Percentiles rank a stretch among this genome's conserved stretches.
Evolutionary conservation across 2,888 invertebrate species (phyloP).

Genomic region (Rhodophaea formosa): DNA sequence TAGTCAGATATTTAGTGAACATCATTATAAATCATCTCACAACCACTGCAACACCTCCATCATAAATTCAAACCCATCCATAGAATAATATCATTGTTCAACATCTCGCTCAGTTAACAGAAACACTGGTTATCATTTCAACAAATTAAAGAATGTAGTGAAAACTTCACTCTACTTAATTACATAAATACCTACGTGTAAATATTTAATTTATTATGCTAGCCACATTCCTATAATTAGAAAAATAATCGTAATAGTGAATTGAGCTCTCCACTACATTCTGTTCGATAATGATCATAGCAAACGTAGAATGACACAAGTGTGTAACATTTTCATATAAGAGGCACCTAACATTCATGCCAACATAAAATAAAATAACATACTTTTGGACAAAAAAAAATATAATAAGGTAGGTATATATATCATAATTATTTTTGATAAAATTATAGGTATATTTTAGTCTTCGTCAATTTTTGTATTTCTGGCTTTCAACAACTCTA

Average conservation of each 20-base stretch:
- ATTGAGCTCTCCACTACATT: slow-evolving; percentile 48
- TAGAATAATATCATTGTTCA: slow-evolving; percentile 64
- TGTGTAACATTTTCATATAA: neutral
- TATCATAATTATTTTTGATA: too few species aligned
- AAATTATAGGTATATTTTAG: too few species aligned
- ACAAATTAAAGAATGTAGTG: slow-evolving; percentile 42
- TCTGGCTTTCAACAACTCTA: too few species aligned
- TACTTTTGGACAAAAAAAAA: too few species aligned
- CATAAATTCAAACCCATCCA: slow-evolving; percentile 67
- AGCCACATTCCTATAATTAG: slow-evolving; percentile 21
- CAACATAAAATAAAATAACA: too few species aligned
- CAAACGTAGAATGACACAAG: slow-evolving; percentile 5
- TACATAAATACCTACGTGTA: slow-evolving; percentile 22
- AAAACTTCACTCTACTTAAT: slow-evolving; percentile 26
- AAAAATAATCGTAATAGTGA: slow-evolving; percentile 31
- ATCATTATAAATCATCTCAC: slow-evolving; percentile 79
- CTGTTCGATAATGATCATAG: slow-evolving; percentile 22
- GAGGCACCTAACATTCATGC: too few species aligned
- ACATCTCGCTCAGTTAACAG: slow-evolving; percentile 53
- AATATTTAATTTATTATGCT: slow-evolving; percentile 27
- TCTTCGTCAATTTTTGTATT: too few species aligned
- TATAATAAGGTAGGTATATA: too few species aligned
- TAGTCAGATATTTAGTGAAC: slow-evolving; percentile 79
- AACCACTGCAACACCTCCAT: slow-evolving; percentile 76
- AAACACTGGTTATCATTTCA: slow-evolving; percentile 46